These are phyloP conservation scores for Oligia strigilis DNA, from an alignment of 2,888 invertebrate species.

Conservation along the genomic window DNA sequence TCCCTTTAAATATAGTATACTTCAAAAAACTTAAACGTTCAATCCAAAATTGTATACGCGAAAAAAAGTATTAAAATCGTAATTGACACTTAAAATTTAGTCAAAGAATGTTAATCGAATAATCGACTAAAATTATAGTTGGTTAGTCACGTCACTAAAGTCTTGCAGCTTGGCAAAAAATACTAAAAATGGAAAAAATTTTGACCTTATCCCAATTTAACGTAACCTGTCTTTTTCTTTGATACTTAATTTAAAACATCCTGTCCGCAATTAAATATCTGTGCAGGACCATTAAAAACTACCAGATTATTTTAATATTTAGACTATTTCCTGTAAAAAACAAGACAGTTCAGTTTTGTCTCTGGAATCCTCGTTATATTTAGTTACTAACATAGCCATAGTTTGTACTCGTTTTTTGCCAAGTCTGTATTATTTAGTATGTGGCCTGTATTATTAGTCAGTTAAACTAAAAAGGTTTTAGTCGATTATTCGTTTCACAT, in stretches of 20 bases:
- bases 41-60: constrained; percentile 87
- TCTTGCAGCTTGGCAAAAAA: constrained; percentile 8
- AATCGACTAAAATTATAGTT: constrained; percentile 52
- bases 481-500: constrained; percentile 60
- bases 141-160: constrained; percentile 34
- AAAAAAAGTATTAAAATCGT: constrained; percentile 72
- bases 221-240: not conserved
- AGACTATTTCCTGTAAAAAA: not conserved
- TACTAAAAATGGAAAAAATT: not conserved
- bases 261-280: no score
- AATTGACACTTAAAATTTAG: constrained; percentile 67
- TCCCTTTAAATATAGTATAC: constrained; percentile 76
- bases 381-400: not conserved
- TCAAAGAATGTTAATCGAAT: constrained; percentile 47
- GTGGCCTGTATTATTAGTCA: constrained; percentile 34
- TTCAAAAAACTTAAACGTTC: constrained; percentile 71
- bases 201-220: not conserved
- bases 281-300: not conserved
- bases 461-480: constrained; percentile 28
- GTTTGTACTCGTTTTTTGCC: not conserved
- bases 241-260: no score
- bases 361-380: not conserved
- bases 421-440: constrained; percentile 5
- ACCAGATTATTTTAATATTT: not conserved
- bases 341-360: not conserved